Evolutionary conservation across 2,797 vertebrate species (phyloP), one percentile per base, ranked within the genome.

Genomic region (Melopsittacus undulatus): DNA sequence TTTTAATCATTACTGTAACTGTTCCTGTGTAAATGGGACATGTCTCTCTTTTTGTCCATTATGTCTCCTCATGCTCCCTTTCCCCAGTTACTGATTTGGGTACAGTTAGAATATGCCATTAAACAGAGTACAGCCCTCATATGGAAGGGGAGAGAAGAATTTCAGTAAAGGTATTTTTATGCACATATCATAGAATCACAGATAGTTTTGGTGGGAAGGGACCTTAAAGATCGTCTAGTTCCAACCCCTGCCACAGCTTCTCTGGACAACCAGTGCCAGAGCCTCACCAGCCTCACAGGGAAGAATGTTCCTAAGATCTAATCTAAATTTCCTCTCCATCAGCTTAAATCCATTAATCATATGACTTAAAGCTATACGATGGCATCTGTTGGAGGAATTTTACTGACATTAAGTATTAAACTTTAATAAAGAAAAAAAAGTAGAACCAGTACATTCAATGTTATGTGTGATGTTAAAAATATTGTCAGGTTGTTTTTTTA

Each of bases 171-270:
- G 4, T 45, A n/a, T 34, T 66, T 85, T 67, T 61, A 24, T n/a
- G 10, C 29, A 72, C 1, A 0, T 21, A n/a, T n/a, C n/a, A n/a
- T 23, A n/a, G 32, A 34, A 34, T 56, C 32, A 56, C 32, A n/a
- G 32, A 56, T 56, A n/a, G 21, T 34, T 56, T 56, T 56, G 32
- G 21, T 56, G 22, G 54, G 32, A 34, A n/a, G 32, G 13, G 21
- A 56, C 20, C 13, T n/a, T n/a, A n/a, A n/a, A n/a, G n/a, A n/a
- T n/a, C n/a, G n/a, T n/a, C n/a, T n/a, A n/a, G n/a, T n/a, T 56
- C 54, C 54, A 34, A 34, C 21, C 13, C 32, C 32, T 56, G 21
- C 54, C 54, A 56, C 20, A 23, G 32, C 32, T 56, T 56, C 32
- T 56, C 32, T n/a, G 30, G 32, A 14, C 20, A n/a, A 56, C 20